phyloP scores from a whole-genome alignment of 2,888 invertebrate species.

The Molorchus minor region DNA sequence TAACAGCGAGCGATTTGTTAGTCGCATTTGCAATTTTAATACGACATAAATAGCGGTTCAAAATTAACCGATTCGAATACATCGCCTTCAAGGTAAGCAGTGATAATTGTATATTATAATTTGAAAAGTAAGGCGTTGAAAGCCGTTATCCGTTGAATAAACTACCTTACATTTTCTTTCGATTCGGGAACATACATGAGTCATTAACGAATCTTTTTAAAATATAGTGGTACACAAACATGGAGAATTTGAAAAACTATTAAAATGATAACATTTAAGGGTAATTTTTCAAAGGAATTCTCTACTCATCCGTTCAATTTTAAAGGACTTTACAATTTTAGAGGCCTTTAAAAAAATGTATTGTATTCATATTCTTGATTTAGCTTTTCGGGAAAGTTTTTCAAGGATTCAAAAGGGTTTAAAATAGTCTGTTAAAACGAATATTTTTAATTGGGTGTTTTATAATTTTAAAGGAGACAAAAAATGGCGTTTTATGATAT shows the following conservation, averaged over 20 bases:
- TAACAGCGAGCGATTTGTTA: neutral
- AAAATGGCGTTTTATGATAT: no score
- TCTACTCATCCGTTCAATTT: no score
- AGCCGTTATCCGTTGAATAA: neutral
- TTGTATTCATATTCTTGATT: neutral
- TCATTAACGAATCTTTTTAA: neutral
- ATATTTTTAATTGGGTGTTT: no score
- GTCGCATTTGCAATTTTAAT: neutral
- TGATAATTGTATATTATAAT: slow-evolving; percentile 1
- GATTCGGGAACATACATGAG: neutral
- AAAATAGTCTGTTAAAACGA: no score
- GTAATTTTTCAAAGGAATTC: no score
- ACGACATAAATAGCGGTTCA: neutral
- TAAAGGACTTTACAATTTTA: neutral
- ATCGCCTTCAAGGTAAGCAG: slow-evolving; percentile 1
- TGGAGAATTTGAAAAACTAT: no score
- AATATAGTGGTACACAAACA: no score
- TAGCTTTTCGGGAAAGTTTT: no score
- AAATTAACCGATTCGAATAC: neutral
- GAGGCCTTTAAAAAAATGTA: neutral
- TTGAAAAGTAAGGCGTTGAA: neutral
- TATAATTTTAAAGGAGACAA: no score
- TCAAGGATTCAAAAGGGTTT: no score
- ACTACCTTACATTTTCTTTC: neutral
- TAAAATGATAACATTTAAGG: no score